These are phyloP conservation scores for Anorthoa munda DNA, from an alignment of 2,888 invertebrate species.

Conservation along the genomic window DNA sequence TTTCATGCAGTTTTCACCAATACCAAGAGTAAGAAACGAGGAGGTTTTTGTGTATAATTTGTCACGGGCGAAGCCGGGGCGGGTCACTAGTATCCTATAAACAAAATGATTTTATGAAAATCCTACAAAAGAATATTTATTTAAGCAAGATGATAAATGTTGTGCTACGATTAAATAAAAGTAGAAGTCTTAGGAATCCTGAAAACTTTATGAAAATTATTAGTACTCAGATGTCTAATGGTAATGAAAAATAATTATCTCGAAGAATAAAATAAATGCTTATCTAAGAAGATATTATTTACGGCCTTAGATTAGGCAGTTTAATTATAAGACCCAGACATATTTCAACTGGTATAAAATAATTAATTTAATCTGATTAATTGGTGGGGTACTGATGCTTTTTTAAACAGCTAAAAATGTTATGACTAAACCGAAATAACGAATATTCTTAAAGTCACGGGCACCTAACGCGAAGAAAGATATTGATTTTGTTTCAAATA, in stretches of 20 bases:
- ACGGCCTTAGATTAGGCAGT: not conserved
- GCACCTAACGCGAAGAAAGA: too few relatives aligned
- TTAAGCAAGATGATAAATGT: constrained; percentile 4
- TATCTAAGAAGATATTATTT: not conserved
- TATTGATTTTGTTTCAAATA: too few relatives aligned
- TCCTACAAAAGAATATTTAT: not conserved
- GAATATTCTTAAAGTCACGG: not conserved
- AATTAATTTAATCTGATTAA: constrained; percentile 7
- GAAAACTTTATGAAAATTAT: constrained; percentile 18
- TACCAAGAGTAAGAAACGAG: too few relatives aligned
- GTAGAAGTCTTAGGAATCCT: not conserved
- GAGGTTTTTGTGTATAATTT: too few relatives aligned
- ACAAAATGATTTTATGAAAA: not conserved
- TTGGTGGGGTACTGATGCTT: not conserved
- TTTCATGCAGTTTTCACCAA: too few relatives aligned
- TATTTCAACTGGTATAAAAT: not conserved
- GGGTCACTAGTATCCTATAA: not conserved
- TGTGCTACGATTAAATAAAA: not conserved
- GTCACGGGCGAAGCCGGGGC: too few relatives aligned
- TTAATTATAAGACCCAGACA: not conserved
- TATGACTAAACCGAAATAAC: not conserved
- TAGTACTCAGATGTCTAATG: constrained; percentile 10
- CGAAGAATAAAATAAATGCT: constrained; percentile 6
- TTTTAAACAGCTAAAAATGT: not conserved
- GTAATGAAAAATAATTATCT: constrained; percentile 19